A percentile compares a stretch with the other conserved stretches of the same genome.
These are phyloP conservation scores for Nomada fabriciana DNA, from an alignment of 2,888 invertebrate species.

Conservation along the genomic window DNA sequence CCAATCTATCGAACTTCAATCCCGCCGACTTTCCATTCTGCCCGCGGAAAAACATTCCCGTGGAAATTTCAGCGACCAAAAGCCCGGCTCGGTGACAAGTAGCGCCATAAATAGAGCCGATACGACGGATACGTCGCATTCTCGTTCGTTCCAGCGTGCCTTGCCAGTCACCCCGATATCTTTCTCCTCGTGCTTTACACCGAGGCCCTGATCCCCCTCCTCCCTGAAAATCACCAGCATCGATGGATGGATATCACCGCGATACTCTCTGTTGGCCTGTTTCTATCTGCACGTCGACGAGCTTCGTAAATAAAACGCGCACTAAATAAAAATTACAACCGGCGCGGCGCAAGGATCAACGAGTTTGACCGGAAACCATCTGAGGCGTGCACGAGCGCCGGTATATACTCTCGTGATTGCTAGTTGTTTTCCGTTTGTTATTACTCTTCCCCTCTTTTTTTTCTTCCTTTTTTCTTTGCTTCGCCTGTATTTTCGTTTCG, in stretches of 20 bases:
- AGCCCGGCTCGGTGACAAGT: constrained; percentile 75
- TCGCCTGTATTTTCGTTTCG: constrained; percentile 1
- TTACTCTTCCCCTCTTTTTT: background rate
- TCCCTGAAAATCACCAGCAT: constrained; percentile 65
- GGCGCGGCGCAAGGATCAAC: constrained; percentile 23
- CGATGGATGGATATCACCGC: constrained; percentile 59
- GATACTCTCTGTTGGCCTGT: constrained; percentile 5
- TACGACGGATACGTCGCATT: constrained; percentile 75
- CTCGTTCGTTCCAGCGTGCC: constrained; percentile 63
- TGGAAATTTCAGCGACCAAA: constrained; percentile 69
- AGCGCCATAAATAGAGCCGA: constrained; percentile 77
- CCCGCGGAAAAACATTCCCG: constrained; percentile 65
- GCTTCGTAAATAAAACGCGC: constrained; percentile 48
- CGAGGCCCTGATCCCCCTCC: constrained; percentile 56
- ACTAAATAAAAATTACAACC: constrained; percentile 53
- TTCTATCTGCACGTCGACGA: constrained; percentile 28
- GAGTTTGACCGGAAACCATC: constrained; percentile 37
- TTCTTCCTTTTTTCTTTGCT: background rate
- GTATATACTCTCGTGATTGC: constrained; percentile 23
- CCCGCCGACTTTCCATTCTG: constrained; percentile 59
- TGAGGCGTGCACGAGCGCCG: background rate
- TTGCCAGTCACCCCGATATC: constrained; percentile 65
- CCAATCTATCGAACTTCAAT: constrained; percentile 62
- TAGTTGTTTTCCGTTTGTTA: constrained; percentile 9
- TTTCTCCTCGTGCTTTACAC: constrained; percentile 63